Conservation (phyloP, 2,113 vertebrate genomes). For the Semnornis frantzii region DNA sequence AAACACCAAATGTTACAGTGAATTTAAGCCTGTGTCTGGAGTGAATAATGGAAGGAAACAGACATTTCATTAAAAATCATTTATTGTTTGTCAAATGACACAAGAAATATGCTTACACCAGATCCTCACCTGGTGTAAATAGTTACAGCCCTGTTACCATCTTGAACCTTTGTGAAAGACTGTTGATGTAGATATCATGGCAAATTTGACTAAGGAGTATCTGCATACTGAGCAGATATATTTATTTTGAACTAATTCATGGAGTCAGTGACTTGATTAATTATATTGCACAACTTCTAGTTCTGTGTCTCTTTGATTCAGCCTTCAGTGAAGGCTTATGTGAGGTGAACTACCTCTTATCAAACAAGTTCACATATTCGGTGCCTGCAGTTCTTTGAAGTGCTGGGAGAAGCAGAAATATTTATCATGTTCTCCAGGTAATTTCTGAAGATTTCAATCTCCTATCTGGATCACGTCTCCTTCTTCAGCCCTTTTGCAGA, state of each 20-base stretch:
- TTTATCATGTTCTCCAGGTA: slow-evolving; percentile 44
- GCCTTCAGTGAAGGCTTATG: not conserved
- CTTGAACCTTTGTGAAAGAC: not conserved
- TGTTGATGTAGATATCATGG: not conserved
- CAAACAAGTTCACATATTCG: not conserved
- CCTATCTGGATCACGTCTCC: not conserved
- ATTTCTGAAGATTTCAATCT: slow-evolving; percentile 47
- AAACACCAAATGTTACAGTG: not conserved
- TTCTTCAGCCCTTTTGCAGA: not conserved
- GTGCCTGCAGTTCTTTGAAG: slow-evolving; percentile 2
- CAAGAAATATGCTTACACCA: not conserved
- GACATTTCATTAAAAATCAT: not conserved
- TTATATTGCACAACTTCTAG: not conserved
- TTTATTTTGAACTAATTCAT: not conserved
- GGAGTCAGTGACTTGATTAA: not conserved
- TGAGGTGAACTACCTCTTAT: not conserved
- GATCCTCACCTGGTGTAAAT: not conserved
- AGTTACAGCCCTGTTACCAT: not conserved
- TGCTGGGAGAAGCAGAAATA: slow-evolving; percentile 18
- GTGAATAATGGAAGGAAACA: not conserved
- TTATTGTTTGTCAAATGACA: not conserved
- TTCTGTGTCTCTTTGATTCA: not conserved
- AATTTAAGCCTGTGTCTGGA: not conserved
- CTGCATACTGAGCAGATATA: not conserved
- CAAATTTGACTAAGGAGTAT: not conserved